Percentiles rank a stretch among this genome's conserved stretches.
Conservation (phyloP, 1,140 invertebrate genomes). For the Drosophila simulans region DNA sequence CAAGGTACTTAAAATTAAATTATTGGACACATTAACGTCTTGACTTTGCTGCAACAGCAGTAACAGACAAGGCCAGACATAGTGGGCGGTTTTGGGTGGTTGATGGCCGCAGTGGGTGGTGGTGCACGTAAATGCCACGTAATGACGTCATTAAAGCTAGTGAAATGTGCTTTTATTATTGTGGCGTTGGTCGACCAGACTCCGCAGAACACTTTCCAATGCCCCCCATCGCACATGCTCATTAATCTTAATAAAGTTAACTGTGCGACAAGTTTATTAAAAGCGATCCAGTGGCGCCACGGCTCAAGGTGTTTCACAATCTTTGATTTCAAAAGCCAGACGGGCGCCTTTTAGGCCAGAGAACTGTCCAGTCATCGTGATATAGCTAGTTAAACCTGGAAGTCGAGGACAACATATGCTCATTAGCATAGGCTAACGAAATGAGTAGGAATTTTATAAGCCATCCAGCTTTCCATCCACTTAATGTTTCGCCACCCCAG, state of each 20-base stretch:
- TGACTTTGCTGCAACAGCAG: conserved; percentile 58
- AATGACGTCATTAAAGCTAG: conserved; percentile 82
- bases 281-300: conserved; percentile 63
- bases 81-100: conserved; percentile 1
- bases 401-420: conserved; percentile 49
- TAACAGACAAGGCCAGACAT: conserved; percentile 11
- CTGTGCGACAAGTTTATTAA: conserved; percentile 81
- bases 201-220: conserved; percentile 63
- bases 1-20: conserved; percentile 84
- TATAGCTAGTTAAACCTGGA: conserved; percentile 6
- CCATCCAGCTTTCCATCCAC: conserved; percentile 14
- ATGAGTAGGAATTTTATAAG: conserved; percentile 50
- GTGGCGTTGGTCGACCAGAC: conserved; percentile 46
- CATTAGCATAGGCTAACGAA: conserved; percentile 63
- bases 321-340: conserved; percentile 31
- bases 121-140: conserved; percentile 77
- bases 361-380: conserved; percentile 46
- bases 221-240: conserved; percentile 61
- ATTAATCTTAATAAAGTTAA: conserved; percentile 82
- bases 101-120: conserved; percentile 3
- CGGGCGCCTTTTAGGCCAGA: conserved; percentile 20
- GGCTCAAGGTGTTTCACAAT: conserved; percentile 57
- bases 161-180: conserved; percentile 82
- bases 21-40: conserved; percentile 83
- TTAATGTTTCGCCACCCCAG: conserved; percentile 13